Evolutionary conservation across 64 coral and sea anemone species (phyloP).

Genomic region (Pocillopora damicornis): DNA sequence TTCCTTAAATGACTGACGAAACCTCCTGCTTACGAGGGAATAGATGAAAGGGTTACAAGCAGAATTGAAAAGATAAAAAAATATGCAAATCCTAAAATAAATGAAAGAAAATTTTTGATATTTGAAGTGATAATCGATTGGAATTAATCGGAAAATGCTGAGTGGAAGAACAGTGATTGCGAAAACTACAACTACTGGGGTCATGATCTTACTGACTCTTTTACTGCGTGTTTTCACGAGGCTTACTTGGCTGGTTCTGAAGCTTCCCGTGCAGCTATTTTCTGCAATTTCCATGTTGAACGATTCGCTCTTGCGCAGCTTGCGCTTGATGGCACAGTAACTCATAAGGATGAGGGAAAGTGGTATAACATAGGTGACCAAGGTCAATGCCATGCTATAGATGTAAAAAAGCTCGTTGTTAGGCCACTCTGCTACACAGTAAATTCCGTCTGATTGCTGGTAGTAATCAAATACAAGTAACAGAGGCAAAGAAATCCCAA

Average conservation of each 20-base stretch:
- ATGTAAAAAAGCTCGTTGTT: not conserved
- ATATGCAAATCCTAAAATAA: not conserved
- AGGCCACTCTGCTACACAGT: not conserved
- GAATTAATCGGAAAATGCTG: not conserved
- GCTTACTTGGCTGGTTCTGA: not conserved
- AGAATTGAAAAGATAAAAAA: not conserved
- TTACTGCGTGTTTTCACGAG: not conserved
- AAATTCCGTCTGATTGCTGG: not conserved
- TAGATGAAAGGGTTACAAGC: conserved; percentile 1
- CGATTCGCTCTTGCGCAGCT: not conserved
- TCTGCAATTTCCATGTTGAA: not conserved
- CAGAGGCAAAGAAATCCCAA: not conserved
- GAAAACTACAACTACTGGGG: not conserved
- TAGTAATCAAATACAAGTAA: not conserved
- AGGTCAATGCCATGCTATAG: not conserved
- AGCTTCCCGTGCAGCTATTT: not conserved
- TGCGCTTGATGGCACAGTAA: not conserved
- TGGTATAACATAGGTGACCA: not conserved
- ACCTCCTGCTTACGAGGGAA: not conserved
- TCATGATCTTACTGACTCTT: not conserved
- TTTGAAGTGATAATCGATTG: not conserved
- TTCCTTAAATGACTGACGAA: conserved; percentile 1
- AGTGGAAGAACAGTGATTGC: not conserved
- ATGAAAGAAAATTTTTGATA: not conserved
- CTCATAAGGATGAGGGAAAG: not conserved